These are phyloP conservation scores for Heliconius erato DNA, from an alignment of 2,888 invertebrate species.

Conservation along the genomic window DNA sequence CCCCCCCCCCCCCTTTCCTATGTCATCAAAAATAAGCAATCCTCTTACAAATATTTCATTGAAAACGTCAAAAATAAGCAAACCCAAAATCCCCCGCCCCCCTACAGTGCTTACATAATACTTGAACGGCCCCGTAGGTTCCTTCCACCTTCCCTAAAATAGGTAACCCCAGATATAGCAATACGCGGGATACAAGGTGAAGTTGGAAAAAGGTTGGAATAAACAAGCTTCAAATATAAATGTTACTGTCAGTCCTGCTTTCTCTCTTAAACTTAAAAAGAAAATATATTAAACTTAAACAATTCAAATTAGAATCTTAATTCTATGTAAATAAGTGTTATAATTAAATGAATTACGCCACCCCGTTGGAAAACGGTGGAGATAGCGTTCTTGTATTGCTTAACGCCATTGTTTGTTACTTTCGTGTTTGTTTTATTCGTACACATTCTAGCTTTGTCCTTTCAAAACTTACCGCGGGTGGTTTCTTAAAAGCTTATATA, in stretches of 20 bases:
- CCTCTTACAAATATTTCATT: too few species aligned
- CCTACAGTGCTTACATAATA: too few species aligned
- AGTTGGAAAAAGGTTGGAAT: neutral
- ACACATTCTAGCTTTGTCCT: conserved; percentile 42
- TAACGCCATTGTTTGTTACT: conserved; percentile 33
- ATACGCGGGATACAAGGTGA: neutral
- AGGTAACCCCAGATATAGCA: too few species aligned
- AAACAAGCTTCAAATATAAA: neutral
- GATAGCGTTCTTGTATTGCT: conserved; percentile 34
- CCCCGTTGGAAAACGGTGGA: conserved; percentile 20
- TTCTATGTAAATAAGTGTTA: neutral
- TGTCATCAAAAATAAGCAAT: too few species aligned
- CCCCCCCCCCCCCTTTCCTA: too few species aligned
- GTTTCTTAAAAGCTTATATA: conserved; percentile 13
- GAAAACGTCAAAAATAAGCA: too few species aligned
- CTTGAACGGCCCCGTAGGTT: too few species aligned
- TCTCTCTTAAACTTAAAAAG: neutral
- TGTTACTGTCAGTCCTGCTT: neutral
- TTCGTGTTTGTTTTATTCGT: conserved; percentile 38
- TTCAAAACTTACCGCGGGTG: conserved; percentile 7
- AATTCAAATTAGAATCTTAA: neutral
- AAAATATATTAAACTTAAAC: neutral
- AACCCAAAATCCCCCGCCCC: too few species aligned
- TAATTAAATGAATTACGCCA: neutral
- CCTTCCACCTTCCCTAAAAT: too few species aligned